Percentiles rank a stretch among this genome's conserved stretches.
Evolutionary conservation across 1,140 invertebrate species (phyloP).

Genomic region (Pseudomyrmex cubaensis): DNA sequence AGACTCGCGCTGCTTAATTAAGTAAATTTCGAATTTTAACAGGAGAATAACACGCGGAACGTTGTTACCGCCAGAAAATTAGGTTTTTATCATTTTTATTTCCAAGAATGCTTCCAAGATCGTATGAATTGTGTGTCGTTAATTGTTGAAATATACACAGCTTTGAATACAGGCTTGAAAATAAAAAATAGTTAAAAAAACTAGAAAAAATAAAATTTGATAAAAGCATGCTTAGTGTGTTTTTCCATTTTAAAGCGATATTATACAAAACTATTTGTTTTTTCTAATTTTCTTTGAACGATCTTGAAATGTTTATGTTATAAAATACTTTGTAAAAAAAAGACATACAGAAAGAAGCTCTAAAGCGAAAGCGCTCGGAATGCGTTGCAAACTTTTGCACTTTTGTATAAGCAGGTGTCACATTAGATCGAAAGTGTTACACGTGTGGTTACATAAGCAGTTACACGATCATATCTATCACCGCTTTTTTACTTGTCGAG

Average conservation of each 20-base stretch:
- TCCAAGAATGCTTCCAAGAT: background rate
- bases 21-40: conserved; percentile 50
- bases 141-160: background rate
- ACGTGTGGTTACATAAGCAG: conserved; percentile 8
- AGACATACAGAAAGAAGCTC: background rate
- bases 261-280: background rate
- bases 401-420: conserved; percentile 28
- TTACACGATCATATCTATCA: conserved; percentile 19
- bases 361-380: background rate
- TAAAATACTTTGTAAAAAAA: background rate
- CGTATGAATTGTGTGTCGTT: background rate
- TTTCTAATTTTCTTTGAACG: conserved; percentile 9
- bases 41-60: background rate
- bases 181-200: no score
- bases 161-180: background rate
- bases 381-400: conserved; percentile 33
- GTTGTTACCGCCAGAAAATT: background rate
- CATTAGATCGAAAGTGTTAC: conserved; percentile 24
- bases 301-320: conserved; percentile 7
- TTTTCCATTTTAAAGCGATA: background rate
- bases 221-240: no score
- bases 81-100: conserved; percentile 26
- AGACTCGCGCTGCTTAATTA: conserved; percentile 51
- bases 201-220: no score
- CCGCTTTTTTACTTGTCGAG: background rate